Evolutionary conservation across 1,140 invertebrate species (phyloP), one percentile per base, ranked within the genome.

Genomic region (Diploscapter pachys): DNA sequence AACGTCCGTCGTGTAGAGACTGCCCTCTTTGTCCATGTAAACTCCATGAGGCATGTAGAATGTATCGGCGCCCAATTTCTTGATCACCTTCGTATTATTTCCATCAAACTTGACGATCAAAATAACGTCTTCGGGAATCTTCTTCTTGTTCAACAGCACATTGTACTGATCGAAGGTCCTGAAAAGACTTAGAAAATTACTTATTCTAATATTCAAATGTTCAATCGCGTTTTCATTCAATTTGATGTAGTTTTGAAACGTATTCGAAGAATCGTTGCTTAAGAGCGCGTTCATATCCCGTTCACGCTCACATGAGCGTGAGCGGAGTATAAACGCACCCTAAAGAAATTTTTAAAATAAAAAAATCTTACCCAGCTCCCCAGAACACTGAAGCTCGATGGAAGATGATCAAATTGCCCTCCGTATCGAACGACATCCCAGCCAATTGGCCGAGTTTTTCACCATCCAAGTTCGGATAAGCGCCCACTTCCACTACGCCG

Each of bases 131-230:
- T 59, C 57, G 31, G 57, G 9, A 59, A 59, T 59, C 31, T 11
- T 11, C 57, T 11, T 59, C 57, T 59, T 59, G 57, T 59, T 31
- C 57, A 59, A 59, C 57, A 59, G 57, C 9, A 31, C 9, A 59
- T 59, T 59, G 9, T 59, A 11, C 57, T 11, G 9, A 59, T 59
- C 57, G 57, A 59, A 59, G 31, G 57, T 59, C 31, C 57, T 59
- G 57, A 59, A 59, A 59, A 11, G 31, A 59, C 2, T 59, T 55
- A 79, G 75, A 4, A 65, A 65, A 65, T 31, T 31, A 1, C 31
- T 31, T 31, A 31, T 31, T 31, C 31, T 31, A 31, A 31, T 31
- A 31, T 31, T 31, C 31, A 31, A 31, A 31, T 31, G 31, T 31
- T 1, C 31, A 31, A 31, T 1, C 31, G 31, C 31, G 31, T 31